Conservation (phyloP, 2,888 invertebrate genomes). For the Diarsia dahlii region DNA sequence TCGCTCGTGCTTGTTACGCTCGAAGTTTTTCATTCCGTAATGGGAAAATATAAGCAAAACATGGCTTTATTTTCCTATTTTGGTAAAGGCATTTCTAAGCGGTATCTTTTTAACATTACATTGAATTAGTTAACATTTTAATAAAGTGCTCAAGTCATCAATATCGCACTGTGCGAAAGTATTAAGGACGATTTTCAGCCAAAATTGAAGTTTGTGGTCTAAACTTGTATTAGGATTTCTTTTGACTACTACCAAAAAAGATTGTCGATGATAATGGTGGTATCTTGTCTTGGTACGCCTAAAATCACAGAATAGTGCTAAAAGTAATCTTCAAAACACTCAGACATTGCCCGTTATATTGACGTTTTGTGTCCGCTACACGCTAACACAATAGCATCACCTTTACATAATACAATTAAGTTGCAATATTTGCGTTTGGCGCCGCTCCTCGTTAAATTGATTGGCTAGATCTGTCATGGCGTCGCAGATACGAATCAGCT, state of each 20-base stretch:
- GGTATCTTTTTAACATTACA: not conserved
- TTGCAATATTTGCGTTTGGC: conserved; percentile 59
- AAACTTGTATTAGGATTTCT: too few species aligned
- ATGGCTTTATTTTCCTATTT: conserved; percentile 29
- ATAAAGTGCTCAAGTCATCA: conserved; percentile 1
- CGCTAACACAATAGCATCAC: conserved; percentile 20
- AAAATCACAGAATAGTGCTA: not conserved
- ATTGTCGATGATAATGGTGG: not conserved
- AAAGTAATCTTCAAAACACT: not conserved
- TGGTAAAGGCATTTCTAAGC: not conserved
- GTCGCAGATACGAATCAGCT: conserved; percentile 46
- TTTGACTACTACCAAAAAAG: not conserved
- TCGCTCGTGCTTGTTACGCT: conserved; percentile 16
- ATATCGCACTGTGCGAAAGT: not conserved
- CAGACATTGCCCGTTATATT: not conserved
- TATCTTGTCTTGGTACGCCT: too few species aligned
- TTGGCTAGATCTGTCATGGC: conserved; percentile 57
- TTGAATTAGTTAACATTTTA: not conserved
- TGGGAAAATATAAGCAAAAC: conserved; percentile 25
- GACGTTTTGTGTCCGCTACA: not conserved
- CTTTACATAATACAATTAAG: conserved; percentile 57
- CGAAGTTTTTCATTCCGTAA: conserved; percentile 3
- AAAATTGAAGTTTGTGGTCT: too few species aligned
- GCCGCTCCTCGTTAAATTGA: conserved; percentile 56
- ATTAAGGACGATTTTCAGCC: not conserved